These are phyloP conservation scores for Centrocercus urophasianus DNA, from an alignment of 2,113 vertebrate species.

Conservation along the genomic window DNA sequence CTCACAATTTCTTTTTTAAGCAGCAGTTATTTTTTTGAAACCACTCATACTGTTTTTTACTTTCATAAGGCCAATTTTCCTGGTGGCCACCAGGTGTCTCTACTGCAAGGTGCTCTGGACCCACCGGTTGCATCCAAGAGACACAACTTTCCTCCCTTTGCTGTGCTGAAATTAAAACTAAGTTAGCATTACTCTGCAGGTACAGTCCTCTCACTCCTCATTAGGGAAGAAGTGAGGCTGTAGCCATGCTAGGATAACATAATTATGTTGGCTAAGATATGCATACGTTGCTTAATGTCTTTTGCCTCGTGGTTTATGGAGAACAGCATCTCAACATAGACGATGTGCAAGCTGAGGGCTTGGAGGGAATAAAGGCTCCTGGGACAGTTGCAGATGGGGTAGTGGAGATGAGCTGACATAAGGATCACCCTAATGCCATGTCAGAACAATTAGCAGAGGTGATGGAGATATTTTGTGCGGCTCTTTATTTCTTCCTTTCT, in stretches of 20 bases:
- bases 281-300: neutral
- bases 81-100: constrained; percentile 75
- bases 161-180: neutral
- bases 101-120: neutral
- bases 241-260: neutral
- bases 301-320: neutral
- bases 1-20: neutral
- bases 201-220: neutral
- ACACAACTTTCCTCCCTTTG: neutral
- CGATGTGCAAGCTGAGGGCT: neutral
- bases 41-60: neutral
- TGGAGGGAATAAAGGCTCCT: neutral
- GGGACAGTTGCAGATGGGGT: neutral
- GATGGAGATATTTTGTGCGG: neutral
- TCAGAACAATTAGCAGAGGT: neutral
- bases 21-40: neutral
- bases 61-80: neutral
- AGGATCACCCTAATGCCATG: neutral
- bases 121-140: neutral
- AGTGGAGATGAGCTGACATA: neutral
- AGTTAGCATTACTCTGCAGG: neutral
- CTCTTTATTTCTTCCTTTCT: neutral
- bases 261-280: neutral
- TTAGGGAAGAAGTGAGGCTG: neutral
- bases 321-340: neutral